These are phyloP conservation scores for Psophia crepitans DNA, from an alignment of 2,113 vertebrate species.

Conservation along the genomic window DNA sequence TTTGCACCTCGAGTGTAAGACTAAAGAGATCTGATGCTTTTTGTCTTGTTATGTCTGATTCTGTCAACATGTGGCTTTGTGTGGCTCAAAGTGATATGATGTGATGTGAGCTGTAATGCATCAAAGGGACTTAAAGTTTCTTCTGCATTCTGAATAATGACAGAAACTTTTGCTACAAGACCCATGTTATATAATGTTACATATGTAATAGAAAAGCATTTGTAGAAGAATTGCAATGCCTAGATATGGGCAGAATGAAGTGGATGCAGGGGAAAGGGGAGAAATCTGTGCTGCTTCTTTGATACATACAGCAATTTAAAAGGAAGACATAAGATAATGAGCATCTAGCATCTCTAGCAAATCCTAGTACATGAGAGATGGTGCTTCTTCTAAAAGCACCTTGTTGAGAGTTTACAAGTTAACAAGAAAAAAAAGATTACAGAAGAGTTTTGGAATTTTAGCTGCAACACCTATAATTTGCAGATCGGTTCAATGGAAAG, in stretches of 20 bases:
- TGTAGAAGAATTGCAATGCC: background rate
- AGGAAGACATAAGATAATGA: background rate
- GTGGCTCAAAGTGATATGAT: conserved; percentile 25
- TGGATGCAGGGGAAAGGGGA: background rate
- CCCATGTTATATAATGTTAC: conserved; percentile 7
- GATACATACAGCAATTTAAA: background rate
- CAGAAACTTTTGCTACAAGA: conserved; percentile 23
- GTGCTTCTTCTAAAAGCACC: background rate
- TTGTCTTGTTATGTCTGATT: conserved; percentile 51
- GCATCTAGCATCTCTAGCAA: background rate
- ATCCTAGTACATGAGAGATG: background rate
- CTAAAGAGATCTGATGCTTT: conserved; percentile 46
- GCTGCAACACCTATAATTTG: background rate
- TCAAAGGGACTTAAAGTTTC: conserved; percentile 44
- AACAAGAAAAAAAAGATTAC: background rate
- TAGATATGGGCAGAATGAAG: background rate
- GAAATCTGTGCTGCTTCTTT: background rate
- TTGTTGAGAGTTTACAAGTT: background rate
- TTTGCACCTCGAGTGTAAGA: conserved; percentile 18
- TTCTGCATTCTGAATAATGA: conserved; percentile 19
- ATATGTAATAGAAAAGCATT: background rate
- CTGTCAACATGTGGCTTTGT: background rate
- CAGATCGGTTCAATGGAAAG: background rate
- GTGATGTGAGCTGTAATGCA: conserved; percentile 16
- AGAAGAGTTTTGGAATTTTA: background rate